phyloP scores from a whole-genome alignment of 2,888 invertebrate genomes.

The Lasiommata megera region DNA sequence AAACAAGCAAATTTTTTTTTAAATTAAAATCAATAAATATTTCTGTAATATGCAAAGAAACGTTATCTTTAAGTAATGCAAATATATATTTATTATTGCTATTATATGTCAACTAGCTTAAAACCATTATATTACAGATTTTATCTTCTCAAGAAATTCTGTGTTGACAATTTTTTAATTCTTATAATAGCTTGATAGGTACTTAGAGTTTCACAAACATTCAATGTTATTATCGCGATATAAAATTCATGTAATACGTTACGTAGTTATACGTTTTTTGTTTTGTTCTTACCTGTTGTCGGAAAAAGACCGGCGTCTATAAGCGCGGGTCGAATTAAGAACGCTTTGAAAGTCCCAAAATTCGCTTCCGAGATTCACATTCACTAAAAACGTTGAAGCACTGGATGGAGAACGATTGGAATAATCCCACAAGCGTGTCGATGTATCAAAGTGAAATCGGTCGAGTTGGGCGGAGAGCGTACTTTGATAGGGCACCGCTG shows the following conservation, averaged over 20 bases:
- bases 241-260: constrained; percentile 10
- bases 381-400: constrained; percentile 43
- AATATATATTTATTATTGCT: background rate
- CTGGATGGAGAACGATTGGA: constrained; percentile 20
- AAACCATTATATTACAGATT: too few relatives aligned
- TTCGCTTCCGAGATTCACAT: constrained; percentile 47
- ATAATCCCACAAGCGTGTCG: constrained; percentile 29
- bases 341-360: constrained; percentile 51
- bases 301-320: constrained; percentile 55
- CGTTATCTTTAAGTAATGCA: background rate
- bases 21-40: background rate
- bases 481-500: constrained; percentile 54
- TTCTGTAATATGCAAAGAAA: background rate
- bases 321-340: constrained; percentile 45
- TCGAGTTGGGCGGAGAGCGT: constrained; percentile 34
- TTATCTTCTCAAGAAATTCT: background rate
- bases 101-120: too few relatives aligned
- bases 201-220: too few relatives aligned
- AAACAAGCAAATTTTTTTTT: background rate
- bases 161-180: background rate
- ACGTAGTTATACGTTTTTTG: constrained; percentile 11
- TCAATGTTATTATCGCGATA: background rate
- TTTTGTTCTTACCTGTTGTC: constrained; percentile 59
- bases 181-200: too few relatives aligned
- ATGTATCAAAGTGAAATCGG: constrained; percentile 26